Evolutionary conservation across 2,888 invertebrate species (phyloP).

Genomic region (Melieria omissa): DNA sequence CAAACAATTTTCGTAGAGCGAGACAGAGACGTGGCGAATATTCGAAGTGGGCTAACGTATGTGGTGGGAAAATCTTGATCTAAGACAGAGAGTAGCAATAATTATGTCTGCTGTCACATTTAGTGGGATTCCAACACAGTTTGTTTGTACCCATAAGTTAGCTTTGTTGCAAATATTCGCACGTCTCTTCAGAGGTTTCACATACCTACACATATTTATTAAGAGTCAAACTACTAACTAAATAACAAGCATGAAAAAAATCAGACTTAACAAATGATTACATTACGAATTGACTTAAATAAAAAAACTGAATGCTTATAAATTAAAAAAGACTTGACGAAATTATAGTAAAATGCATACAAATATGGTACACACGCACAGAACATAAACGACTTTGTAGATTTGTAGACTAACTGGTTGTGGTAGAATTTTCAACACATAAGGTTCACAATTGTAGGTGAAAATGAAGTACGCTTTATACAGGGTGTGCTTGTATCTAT

Average conservation of each 20-base stretch:
- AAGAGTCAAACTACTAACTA: background rate
- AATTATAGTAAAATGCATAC: no score
- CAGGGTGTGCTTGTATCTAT: no score
- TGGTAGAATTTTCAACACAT: constrained; percentile 7
- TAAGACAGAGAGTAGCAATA: constrained; percentile 37
- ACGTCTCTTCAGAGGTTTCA: no score
- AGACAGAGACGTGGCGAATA: no score
- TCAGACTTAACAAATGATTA: background rate
- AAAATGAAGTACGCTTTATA: background rate
- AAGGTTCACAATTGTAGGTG: background rate
- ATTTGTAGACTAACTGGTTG: background rate
- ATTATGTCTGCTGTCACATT: constrained; percentile 31
- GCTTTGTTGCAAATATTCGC: no score
- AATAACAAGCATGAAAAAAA: background rate
- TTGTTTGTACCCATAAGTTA: background rate
- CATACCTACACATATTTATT: background rate
- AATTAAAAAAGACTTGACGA: constrained; percentile 14
- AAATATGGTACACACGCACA: constrained; percentile 11
- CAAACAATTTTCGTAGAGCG: no score
- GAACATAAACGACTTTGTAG: constrained; percentile 10
- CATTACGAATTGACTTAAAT: background rate
- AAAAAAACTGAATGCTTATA: constrained; percentile 25
- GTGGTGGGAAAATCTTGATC: constrained; percentile 6
- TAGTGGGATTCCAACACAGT: constrained; percentile 28
- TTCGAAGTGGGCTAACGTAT: no score